Conservation (phyloP, 2,113 vertebrate genomes). For the Phalacrocorax carbo region DNA sequence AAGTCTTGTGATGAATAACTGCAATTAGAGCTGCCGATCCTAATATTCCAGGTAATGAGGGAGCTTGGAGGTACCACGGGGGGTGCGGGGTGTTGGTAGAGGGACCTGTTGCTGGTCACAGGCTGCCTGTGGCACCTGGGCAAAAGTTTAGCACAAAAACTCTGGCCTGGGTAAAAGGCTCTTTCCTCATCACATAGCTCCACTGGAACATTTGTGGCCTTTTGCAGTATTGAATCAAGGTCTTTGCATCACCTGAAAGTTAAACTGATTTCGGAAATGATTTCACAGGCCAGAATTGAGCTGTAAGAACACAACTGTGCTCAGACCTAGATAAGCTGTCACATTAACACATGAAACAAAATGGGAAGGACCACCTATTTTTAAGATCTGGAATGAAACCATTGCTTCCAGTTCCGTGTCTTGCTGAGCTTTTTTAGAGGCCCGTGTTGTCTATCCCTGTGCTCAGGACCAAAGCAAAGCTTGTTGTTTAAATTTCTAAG, state of each 20-base stretch:
- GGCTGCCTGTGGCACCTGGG: background rate
- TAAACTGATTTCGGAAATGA: background rate
- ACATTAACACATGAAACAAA: background rate
- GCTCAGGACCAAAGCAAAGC: background rate
- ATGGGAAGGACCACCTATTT: background rate
- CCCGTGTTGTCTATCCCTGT: background rate
- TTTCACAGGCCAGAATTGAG: background rate
- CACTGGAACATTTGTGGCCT: background rate
- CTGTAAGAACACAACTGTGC: background rate
- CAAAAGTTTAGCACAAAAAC: background rate
- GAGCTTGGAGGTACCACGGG: background rate
- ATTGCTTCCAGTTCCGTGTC: background rate
- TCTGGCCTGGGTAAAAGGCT: background rate
- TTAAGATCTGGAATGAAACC: background rate
- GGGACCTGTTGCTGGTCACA: background rate
- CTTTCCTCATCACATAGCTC: background rate
- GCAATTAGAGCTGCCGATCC: background rate
- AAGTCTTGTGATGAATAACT: background rate
- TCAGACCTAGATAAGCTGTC: background rate
- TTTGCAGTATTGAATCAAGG: background rate
- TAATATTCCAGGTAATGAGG: background rate
- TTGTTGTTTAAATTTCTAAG: background rate
- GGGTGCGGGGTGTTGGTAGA: background rate
- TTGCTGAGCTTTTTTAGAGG: background rate
- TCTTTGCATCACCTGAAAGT: background rate